A percentile compares a stretch with the other conserved stretches of the same genome.
phyloP scores from a whole-genome alignment of 2,797 vertebrate species.

The Gadopsis bispinosus region DNA sequence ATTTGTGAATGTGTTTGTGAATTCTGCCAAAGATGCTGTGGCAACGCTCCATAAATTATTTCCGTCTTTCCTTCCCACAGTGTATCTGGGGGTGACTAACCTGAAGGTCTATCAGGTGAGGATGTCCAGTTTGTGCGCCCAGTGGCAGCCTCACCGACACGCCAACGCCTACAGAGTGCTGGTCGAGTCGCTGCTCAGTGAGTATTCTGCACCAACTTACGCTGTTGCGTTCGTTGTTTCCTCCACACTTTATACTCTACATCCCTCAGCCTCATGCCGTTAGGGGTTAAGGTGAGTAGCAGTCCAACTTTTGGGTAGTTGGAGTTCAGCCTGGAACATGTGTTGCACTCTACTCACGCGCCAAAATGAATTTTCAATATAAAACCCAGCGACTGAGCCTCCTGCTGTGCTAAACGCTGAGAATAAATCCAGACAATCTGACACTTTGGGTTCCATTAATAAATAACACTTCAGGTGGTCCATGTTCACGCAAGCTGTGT shows the following conservation, averaged over 20 bases:
- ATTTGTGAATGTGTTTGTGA: neutral
- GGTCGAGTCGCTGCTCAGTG: constrained; percentile 88
- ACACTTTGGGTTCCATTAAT: too few relatives aligned
- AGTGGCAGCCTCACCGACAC: constrained; percentile 93
- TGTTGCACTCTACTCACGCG: neutral
- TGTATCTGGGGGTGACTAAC: constrained; percentile 89
- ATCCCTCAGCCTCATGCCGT: too few relatives aligned
- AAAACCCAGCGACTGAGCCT: neutral
- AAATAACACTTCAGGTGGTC: too few relatives aligned
- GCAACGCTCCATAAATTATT: neutral
- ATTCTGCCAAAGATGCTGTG: neutral
- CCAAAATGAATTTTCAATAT: neutral
- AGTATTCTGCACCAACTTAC: constrained; percentile 61
- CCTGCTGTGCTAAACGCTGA: neutral
- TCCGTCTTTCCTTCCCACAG: constrained; percentile 69
- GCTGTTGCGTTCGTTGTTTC: neutral
- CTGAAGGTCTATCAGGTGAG: constrained; percentile 87
- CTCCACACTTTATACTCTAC: too few relatives aligned
- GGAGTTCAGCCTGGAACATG: neutral
- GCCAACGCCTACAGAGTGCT: constrained; percentile 88
- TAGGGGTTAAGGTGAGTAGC: neutral
- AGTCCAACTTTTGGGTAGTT: neutral
- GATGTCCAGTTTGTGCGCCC: constrained; percentile 88
- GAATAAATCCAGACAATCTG: neutral
- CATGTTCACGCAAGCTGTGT: too few relatives aligned